Percentiles rank a stretch among this genome's conserved stretches.
Conservation (phyloP, 53 echinoderm and acorn worm genomes). For the Antedon mediterranea region DNA sequence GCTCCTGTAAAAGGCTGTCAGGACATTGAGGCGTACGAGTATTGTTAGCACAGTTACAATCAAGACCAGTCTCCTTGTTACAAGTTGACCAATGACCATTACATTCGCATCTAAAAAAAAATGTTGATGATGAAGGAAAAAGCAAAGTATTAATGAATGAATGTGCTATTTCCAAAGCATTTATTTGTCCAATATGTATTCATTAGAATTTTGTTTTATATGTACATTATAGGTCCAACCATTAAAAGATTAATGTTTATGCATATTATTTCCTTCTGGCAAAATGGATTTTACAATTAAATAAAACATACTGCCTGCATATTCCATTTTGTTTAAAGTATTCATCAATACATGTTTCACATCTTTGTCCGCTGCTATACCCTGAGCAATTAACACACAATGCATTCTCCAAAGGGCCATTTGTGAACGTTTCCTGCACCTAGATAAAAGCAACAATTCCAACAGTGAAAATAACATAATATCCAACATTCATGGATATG, state of each 20-base stretch:
- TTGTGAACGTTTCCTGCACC: conserved; percentile 8
- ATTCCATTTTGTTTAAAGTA: conserved; percentile 38
- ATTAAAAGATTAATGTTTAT: too few species aligned
- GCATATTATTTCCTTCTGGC: too few species aligned
- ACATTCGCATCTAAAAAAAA: conserved; percentile 60
- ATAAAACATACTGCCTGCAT: conserved; percentile 32
- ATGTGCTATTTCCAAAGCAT: too few species aligned
- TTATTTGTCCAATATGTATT: too few species aligned
- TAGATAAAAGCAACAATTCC: too few species aligned
- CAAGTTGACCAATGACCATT: conserved; percentile 78
- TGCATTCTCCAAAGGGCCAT: conserved; percentile 10
- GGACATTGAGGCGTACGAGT: conserved; percentile 58
- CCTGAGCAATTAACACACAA: conserved; percentile 61
- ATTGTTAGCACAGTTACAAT: conserved; percentile 63
- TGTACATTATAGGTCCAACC: too few species aligned
- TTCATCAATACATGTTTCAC: conserved; percentile 67
- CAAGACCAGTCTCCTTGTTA: conserved; percentile 38
- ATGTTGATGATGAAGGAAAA: too few species aligned
- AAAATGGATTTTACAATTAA: too few species aligned
- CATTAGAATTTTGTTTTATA: too few species aligned
- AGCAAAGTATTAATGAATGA: too few species aligned
- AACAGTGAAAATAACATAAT: too few species aligned
- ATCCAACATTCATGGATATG: not conserved
- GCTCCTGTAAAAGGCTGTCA: conserved; percentile 23
- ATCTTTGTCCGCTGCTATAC: conserved; percentile 45